A percentile compares a stretch with the other conserved stretches of the same genome.
phyloP scores from a whole-genome alignment of 2,113 vertebrate genomes.

The Synchiropus splendidus region DNA sequence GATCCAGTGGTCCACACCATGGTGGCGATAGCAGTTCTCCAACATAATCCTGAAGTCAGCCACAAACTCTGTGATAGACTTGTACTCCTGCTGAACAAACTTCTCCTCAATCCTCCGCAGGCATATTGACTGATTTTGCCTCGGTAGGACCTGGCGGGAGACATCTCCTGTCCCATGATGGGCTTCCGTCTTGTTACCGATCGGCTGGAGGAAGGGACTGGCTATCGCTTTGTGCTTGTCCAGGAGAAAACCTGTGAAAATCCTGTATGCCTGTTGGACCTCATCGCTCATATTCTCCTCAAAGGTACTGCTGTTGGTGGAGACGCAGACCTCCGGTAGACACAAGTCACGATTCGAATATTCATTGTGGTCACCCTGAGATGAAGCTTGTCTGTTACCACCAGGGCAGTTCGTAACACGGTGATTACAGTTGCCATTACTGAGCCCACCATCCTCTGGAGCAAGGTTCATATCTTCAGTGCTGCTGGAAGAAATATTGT shows the following conservation, averaged over 20 bases:
- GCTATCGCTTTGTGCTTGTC: slow-evolving; percentile 84
- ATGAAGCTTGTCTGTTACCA: slow-evolving; percentile 10
- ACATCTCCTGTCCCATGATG: slow-evolving; percentile 35
- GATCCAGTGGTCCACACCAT: slow-evolving; percentile 94
- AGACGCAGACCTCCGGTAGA: slow-evolving; percentile 53
- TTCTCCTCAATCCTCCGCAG: slow-evolving; percentile 84
- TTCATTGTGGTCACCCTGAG: slow-evolving; percentile 26
- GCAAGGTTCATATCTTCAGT: slow-evolving; percentile 13
- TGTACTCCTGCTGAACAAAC: slow-evolving; percentile 76
- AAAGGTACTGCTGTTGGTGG: slow-evolving; percentile 34
- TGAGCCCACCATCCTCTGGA: slow-evolving; percentile 24
- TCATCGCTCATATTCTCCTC: slow-evolving; percentile 76
- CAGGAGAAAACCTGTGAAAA: slow-evolving; percentile 79
- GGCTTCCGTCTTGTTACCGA: slow-evolving; percentile 43
- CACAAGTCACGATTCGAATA: slow-evolving; percentile 54
- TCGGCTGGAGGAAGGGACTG: slow-evolving; percentile 73
- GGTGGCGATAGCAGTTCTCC: slow-evolving; percentile 84
- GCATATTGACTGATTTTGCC: slow-evolving; percentile 63
- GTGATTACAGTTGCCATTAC: slow-evolving; percentile 37
- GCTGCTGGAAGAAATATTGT: slow-evolving; percentile 25
- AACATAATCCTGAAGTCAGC: slow-evolving; percentile 89
- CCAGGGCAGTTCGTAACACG: slow-evolving; percentile 4
- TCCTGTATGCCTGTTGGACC: slow-evolving; percentile 82
- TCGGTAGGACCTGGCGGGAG: slow-evolving; percentile 21
- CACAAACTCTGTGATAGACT: slow-evolving; percentile 85